A percentile compares a stretch with the other conserved stretches of the same genome.
These are phyloP conservation scores for Peromyscus leucopus DNA, from an alignment of 2,113 vertebrate species.

Conservation along the genomic window DNA sequence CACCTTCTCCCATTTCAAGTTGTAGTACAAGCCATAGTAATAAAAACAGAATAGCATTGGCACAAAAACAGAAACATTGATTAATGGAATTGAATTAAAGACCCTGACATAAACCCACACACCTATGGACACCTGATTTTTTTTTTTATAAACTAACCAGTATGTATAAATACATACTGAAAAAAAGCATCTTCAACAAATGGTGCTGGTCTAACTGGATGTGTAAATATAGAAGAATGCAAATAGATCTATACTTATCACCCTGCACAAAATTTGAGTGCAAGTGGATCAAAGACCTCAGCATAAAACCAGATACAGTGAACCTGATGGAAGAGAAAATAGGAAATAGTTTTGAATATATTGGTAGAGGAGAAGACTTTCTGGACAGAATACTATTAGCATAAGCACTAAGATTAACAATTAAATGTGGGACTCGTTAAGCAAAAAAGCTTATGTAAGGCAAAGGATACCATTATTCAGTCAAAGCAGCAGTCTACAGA, in stretches of 20 bases:
- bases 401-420: neutral
- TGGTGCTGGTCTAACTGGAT: neutral
- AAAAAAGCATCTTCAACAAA: neutral
- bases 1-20: neutral
- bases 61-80: neutral
- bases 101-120: neutral
- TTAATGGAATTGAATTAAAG: neutral
- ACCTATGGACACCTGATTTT: neutral
- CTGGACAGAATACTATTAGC: neutral
- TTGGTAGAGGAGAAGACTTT: neutral
- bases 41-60: neutral
- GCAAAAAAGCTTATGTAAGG: neutral
- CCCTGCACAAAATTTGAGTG: neutral
- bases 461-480: neutral
- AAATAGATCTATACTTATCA: neutral
- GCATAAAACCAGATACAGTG: neutral
- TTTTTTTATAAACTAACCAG: neutral
- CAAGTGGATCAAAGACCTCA: neutral
- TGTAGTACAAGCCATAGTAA: neutral
- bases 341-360: neutral
- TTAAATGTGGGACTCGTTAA: neutral
- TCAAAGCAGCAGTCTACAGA: neutral
- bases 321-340: neutral
- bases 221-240: neutral
- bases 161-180: neutral